These are phyloP conservation scores for Ginglymostoma cirratum DNA, from an alignment of 2,113 vertebrate species.

Conservation along the genomic window DNA sequence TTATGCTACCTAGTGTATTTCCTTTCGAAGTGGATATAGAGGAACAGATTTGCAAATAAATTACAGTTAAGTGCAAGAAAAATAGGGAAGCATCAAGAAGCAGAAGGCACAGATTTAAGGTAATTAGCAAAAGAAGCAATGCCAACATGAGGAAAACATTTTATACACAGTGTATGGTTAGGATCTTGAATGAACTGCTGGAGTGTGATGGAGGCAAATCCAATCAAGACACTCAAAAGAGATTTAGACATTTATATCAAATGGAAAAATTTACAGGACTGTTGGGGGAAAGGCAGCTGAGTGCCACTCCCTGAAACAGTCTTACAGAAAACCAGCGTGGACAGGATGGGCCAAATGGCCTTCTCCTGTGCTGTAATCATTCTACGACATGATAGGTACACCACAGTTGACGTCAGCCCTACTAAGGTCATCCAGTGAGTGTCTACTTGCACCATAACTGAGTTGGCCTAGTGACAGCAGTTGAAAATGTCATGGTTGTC, in stretches of 20 bases:
- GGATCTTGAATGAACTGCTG: not conserved
- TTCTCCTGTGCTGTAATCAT: not conserved
- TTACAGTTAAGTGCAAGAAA: too few species aligned
- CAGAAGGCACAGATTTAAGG: not conserved
- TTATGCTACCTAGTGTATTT: not conserved
- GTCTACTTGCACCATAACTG: not conserved
- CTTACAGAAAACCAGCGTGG: not conserved
- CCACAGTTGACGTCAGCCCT: not conserved
- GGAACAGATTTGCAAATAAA: too few species aligned
- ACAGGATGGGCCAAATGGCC: not conserved
- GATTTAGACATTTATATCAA: not conserved
- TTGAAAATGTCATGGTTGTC: not conserved
- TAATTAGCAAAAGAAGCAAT: not conserved
- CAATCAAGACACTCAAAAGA: not conserved
- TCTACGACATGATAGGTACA: too few species aligned
- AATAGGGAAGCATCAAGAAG: not conserved
- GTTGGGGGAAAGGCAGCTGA: not conserved
- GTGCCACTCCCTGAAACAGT: not conserved
- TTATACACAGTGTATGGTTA: not conserved
- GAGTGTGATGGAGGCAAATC: not conserved
- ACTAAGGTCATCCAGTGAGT: not conserved
- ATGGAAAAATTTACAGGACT: not conserved
- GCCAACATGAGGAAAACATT: not conserved
- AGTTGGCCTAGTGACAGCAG: not conserved
- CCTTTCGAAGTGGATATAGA: too few species aligned